These are phyloP conservation scores for Rhinoraja longicauda DNA, from an alignment of 2,797 vertebrate species.

Conservation along the genomic window DNA sequence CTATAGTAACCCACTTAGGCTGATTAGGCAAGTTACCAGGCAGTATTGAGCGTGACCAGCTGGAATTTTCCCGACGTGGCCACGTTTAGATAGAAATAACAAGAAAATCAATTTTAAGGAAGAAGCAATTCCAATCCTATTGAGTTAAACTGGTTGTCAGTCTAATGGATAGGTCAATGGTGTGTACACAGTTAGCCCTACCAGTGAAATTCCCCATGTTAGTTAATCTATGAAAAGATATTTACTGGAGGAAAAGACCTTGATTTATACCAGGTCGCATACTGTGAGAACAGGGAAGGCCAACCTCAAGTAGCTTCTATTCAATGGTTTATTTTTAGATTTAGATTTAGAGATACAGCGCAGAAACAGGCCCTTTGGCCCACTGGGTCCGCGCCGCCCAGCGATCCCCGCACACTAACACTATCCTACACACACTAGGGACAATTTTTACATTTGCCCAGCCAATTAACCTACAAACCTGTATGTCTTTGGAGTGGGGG, in stretches of 20 bases:
- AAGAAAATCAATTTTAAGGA: slow-evolving; percentile 29
- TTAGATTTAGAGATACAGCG: too few relatives aligned
- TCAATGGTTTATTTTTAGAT: too few relatives aligned
- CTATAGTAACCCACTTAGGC: slow-evolving; percentile 29
- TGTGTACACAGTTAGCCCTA: slow-evolving; percentile 12
- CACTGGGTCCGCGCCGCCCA: too few relatives aligned
- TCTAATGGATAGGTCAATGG: background rate
- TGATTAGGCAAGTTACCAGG: slow-evolving; percentile 4
- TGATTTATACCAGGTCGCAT: background rate
- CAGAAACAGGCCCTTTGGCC: too few relatives aligned
- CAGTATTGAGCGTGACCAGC: slow-evolving; percentile 23
- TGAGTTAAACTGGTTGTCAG: slow-evolving; percentile 15
- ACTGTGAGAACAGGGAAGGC: background rate
- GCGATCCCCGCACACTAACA: too few relatives aligned
- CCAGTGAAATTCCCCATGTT: slow-evolving; percentile 5
- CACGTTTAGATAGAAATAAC: slow-evolving; percentile 28
- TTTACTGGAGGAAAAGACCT: background rate
- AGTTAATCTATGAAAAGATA: slow-evolving; percentile 9
- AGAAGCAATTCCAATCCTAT: slow-evolving; percentile 23
- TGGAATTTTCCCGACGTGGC: slow-evolving; percentile 12
- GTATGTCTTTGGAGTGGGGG: too few relatives aligned
- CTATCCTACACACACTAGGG: too few relatives aligned
- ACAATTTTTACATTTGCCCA: too few relatives aligned
- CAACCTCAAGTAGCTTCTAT: background rate
- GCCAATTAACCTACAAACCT: too few relatives aligned